Base-by-base conservation (phyloP, 2,797 vertebrate species). In the Paramormyrops hopkinsi region DNA sequence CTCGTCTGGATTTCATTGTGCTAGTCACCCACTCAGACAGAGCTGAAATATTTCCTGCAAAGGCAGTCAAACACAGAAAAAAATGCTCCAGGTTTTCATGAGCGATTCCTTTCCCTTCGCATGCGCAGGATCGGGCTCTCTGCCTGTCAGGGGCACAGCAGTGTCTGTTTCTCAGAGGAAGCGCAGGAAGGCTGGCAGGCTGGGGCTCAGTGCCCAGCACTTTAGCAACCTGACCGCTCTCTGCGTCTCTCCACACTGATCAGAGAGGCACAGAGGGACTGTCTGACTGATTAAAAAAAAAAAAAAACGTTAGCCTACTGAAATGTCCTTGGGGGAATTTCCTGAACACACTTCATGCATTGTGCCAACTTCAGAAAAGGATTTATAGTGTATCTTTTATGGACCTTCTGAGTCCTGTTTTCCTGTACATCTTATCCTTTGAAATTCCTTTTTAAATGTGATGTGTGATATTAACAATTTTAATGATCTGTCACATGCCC, bases 21-120 rank as follows among this genome's bases (percentile, higher is more conserved):
- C 25, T 73, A 5, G 65, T 73, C 29, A 73, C 29, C 65, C 65
- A 33, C 29, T 14, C 65, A 44, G 73, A 79, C 44, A 44, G 37
- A 79, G 73, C 73, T 79, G 73, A 79, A 79, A 44, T 79, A 79
- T 79, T 79, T 79, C 73, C 33, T 79, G 73, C 37, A 44, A 79
- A 79, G 73, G 14, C 73, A 41, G 37, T 79, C 17, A 2, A 12
- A 44, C 73, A 17, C 69, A 17, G 69, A 73, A 37, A 17, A 37
- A 29, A 69, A 12, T 29, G 25, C 65, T 4, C 25, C 65, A 8
- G 73, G 2, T 9, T 44, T n/a, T 41, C 73, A 17, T 3, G 37
- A 44, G 17, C 2, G 6, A 41, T 44, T 79, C 33, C 73, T 17
- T 44, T 41, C 69, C 29, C 33, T 14, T 65, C 0, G 25, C 62